phyloP scores from a whole-genome alignment of 2,113 vertebrate genomes.

The Daphoenositta chrysoptera region DNA sequence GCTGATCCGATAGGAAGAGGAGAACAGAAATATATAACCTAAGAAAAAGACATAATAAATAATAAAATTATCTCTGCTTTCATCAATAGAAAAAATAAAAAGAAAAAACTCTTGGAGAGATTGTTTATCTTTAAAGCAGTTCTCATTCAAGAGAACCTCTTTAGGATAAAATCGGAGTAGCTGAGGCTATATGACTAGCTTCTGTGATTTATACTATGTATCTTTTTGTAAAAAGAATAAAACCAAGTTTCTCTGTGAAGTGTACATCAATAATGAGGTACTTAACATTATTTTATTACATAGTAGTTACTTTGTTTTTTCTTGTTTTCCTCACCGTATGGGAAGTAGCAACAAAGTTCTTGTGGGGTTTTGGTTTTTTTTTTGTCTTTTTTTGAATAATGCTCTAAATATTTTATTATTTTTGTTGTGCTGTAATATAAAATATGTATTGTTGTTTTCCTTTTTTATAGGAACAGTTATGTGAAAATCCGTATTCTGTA shows the following conservation, averaged over 20 bases:
- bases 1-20: background rate
- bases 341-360: background rate
- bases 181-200: background rate
- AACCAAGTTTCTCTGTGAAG: background rate
- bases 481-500: constrained; percentile 80
- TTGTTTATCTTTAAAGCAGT: background rate
- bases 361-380: background rate
- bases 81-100: background rate
- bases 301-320: background rate
- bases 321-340: background rate
- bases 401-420: background rate
- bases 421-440: background rate
- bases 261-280: background rate
- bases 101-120: background rate
- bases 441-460: background rate
- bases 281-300: background rate
- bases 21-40: background rate
- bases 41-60: background rate
- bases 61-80: background rate
- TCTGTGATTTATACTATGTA: background rate
- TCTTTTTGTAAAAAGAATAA: background rate
- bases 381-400: background rate
- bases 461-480: constrained; percentile 76
- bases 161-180: background rate
- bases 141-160: background rate